Conservation (phyloP, 2,113 vertebrate species). For the Gasterosteus nipponicus region DNA sequence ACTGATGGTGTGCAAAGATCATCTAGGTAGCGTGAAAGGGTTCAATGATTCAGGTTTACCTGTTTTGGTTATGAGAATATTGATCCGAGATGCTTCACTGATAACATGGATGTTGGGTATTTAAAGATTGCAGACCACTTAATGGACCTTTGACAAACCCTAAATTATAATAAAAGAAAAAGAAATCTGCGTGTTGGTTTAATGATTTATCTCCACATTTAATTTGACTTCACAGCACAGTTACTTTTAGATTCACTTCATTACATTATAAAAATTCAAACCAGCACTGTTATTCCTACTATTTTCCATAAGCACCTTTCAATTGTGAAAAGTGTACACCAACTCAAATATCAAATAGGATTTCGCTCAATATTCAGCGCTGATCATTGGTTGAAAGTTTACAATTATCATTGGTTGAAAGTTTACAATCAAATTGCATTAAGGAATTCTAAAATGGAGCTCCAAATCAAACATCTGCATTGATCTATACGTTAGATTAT, state of each 20-base stretch:
- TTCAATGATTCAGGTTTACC: conserved; percentile 25
- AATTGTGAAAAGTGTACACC: neutral
- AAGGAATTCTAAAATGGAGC: too few relatives aligned
- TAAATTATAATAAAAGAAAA: neutral
- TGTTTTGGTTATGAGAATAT: conserved; percentile 11
- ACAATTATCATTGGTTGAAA: too few relatives aligned
- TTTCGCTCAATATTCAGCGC: neutral
- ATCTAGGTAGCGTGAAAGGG: neutral
- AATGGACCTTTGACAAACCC: too few relatives aligned
- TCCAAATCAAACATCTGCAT: too few relatives aligned
- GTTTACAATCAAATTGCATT: too few relatives aligned
- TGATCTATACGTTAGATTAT: too few relatives aligned
- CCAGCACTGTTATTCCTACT: neutral
- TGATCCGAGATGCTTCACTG: conserved; percentile 22
- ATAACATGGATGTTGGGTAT: conserved; percentile 7
- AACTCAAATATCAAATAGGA: neutral
- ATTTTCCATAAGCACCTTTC: neutral
- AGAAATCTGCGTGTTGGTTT: too few relatives aligned
- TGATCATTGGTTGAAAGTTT: too few relatives aligned
- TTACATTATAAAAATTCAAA: neutral
- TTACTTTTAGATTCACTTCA: neutral
- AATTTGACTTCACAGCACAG: too few relatives aligned
- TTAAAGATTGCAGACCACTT: conserved; percentile 1
- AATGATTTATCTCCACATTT: too few relatives aligned
- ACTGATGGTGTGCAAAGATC: conserved; percentile 25